Percentiles rank a stretch among this genome's conserved stretches.
These are phyloP conservation scores for Leptarthrus brevirostris DNA, from an alignment of 2,888 invertebrate species.

Conservation along the genomic window DNA sequence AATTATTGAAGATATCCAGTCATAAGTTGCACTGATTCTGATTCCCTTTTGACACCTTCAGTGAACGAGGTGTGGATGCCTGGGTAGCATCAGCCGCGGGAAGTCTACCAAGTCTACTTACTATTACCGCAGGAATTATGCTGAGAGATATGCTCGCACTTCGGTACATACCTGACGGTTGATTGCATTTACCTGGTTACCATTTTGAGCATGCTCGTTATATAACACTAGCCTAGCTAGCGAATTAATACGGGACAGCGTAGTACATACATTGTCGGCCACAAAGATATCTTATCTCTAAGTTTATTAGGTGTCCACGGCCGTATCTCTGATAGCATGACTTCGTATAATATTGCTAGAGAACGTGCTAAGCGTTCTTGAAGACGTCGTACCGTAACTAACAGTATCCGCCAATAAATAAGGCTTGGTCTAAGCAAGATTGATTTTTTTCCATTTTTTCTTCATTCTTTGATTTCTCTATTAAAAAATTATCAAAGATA, in stretches of 20 bases:
- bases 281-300: constrained; percentile 20
- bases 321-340: constrained; percentile 24
- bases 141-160: not conserved
- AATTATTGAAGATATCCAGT: constrained; percentile 13
- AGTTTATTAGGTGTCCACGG: constrained; percentile 15
- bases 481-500: not conserved
- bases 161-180: constrained; percentile 8
- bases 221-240: not conserved
- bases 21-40: constrained; percentile 27
- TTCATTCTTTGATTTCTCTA: constrained; percentile 9
- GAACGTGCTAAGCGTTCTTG: constrained; percentile 9
- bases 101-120: too few species aligned
- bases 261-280: not conserved
- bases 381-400: not conserved
- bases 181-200: constrained; percentile 14
- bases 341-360: not conserved
- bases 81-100: constrained; percentile 7
- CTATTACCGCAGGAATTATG: not conserved
- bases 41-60: constrained; percentile 13
- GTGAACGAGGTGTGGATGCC: constrained; percentile 9
- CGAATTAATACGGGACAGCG: too few species aligned
- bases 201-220: constrained; percentile 17
- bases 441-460: not conserved
- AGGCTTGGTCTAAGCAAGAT: not conserved
- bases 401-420: constrained; percentile 7